Evolutionary conservation across 2,888 invertebrate genomes (phyloP), one percentile per base, ranked within the genome.

Genomic region (Colostygia pectinataria): DNA sequence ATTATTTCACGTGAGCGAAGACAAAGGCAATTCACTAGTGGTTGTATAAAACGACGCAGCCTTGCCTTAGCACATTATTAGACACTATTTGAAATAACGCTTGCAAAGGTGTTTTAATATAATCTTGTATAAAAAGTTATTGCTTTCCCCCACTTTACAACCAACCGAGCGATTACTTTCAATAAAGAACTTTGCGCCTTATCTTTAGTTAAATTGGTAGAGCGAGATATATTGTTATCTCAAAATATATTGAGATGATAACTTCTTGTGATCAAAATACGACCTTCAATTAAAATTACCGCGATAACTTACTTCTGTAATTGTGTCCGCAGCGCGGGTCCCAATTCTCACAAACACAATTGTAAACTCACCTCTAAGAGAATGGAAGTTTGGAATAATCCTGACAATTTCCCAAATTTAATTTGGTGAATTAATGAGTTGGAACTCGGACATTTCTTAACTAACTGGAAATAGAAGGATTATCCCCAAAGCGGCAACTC

Each of bases 381-480:
- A 53, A 53, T 62, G 39, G 45, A 40, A 50, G 43, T 57, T 50
- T 39, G 41, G 46, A 58, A 63, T 65, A 56, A 65, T 69, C 63
- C 63, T 53, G 51, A 49, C 60, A 60, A 66, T 65, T 61, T 51
- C 45, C 12, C 39, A 55, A 59, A 65, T 64, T 60, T 54, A 60
- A 65, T 66, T 70, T 63, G 42, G 56, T 51, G 50, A 68, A 67
- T 67, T 57, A 59, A 49, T 50, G 47, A 56, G 55, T 40, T 25
- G 48, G 33, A 55, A 50, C 58, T 65, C 52, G 50, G 54, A 53
- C 44, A 61, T 64, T 63, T 60, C 57, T 61, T 63, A 61, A 65
- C 63, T 63, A 57, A 56, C 63, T 61, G 25, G 54, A 61, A 57
- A 59, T 59, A 52, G 45, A 53, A 36, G 53, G 55, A 54, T 57